Evolutionary conservation across 2,888 invertebrate species (phyloP).

Genomic region (Spatulosminthurus flaviceps): DNA sequence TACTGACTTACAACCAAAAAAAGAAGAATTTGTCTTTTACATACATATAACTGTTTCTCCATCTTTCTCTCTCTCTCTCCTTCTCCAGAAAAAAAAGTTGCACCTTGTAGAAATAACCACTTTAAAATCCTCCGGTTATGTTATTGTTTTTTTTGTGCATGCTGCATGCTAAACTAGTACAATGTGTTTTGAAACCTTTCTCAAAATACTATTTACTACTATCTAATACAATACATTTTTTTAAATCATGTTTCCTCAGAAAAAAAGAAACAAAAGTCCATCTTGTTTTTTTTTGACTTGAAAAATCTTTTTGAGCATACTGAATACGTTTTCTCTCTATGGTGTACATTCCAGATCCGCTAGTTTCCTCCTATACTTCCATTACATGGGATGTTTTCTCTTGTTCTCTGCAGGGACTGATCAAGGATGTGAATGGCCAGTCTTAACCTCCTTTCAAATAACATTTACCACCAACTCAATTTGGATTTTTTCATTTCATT

Average conservation of each 20-base stretch:
- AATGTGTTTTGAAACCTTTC: background rate
- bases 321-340: slow-evolving; percentile 40
- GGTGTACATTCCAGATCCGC: slow-evolving; percentile 45
- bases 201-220: background rate
- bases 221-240: too few species aligned
- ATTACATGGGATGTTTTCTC: slow-evolving; percentile 56
- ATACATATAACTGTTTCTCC: slow-evolving; percentile 12
- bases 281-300: slow-evolving; percentile 11
- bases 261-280: background rate
- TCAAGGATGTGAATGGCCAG: slow-evolving; percentile 63
- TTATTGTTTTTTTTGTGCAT: slow-evolving; percentile 22
- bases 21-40: background rate
- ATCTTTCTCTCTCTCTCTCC: slow-evolving; percentile 4
- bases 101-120: background rate
- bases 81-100: background rate
- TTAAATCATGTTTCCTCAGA: too few species aligned
- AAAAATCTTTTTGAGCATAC: slow-evolving; percentile 38
- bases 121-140: background rate
- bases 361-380: slow-evolving; percentile 45
- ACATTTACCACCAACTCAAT: slow-evolving; percentile 37
- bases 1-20: slow-evolving; percentile 19
- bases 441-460: slow-evolving; percentile 57
- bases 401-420: slow-evolving; percentile 64
- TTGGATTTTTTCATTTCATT: slow-evolving; percentile 35
- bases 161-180: slow-evolving; percentile 15